A percentile compares a stretch with the other conserved stretches of the same genome.
Evolutionary conservation across 1,140 invertebrate species (phyloP).

Genomic region (Semibalanus balanoides): DNA sequence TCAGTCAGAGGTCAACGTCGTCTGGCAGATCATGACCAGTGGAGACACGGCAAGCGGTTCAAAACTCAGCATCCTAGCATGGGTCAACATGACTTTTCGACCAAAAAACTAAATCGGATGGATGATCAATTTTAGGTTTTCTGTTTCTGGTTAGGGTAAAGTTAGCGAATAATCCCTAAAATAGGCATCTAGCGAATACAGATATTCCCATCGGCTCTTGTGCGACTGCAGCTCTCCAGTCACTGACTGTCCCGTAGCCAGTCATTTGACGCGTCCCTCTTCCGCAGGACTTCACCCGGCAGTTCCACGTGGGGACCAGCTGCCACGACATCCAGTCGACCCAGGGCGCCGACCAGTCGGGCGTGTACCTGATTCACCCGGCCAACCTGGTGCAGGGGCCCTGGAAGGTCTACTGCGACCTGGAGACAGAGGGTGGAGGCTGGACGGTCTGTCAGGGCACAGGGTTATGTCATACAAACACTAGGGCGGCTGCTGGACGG

Average conservation of each 20-base stretch:
- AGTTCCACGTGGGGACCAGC: conserved; percentile 21
- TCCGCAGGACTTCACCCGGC: conserved; percentile 4
- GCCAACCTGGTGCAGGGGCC: conserved; percentile 23
- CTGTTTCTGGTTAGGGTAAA: too few species aligned
- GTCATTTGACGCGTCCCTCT: not conserved
- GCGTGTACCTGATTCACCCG: conserved; percentile 24
- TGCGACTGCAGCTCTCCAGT: too few species aligned
- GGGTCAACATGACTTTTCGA: not conserved
- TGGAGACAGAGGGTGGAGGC: conserved; percentile 28
- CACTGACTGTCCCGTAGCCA: not conserved
- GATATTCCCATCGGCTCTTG: not conserved
- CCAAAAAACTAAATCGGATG: not conserved
- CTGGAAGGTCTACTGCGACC: conserved; percentile 28
- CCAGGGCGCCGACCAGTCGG: conserved; percentile 20
- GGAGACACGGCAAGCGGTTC: too few species aligned
- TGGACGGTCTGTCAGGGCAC: conserved; percentile 26
- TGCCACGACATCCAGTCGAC: conserved; percentile 22
- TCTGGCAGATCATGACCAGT: not conserved
- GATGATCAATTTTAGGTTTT: not conserved
- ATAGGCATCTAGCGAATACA: not conserved
- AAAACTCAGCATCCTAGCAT: conserved; percentile 7
- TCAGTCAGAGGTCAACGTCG: not conserved
- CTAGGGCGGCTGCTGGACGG: conserved; percentile 27
- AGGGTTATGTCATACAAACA: not conserved
- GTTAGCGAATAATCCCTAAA: too few species aligned